A percentile compares a stretch with the other conserved stretches of the same genome.
These are phyloP conservation scores for Plodia interpunctella DNA, from an alignment of 1,140 invertebrate genomes.

Conservation along the genomic window DNA sequence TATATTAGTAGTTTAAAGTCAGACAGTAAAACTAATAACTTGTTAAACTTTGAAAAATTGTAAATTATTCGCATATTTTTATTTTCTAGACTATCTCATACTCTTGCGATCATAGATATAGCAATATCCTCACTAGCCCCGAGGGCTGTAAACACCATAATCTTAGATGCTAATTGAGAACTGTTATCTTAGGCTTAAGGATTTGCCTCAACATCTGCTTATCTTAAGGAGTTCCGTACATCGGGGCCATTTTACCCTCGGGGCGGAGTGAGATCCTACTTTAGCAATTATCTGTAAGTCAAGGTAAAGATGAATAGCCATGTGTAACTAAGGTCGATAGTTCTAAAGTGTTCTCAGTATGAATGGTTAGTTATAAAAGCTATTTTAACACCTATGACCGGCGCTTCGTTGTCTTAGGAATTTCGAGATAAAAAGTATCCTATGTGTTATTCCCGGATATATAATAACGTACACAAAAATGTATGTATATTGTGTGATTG, in stretches of 20 bases:
- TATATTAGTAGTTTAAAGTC: too few relatives aligned
- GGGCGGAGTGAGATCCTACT: constrained; percentile 54
- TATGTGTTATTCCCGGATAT: too few relatives aligned
- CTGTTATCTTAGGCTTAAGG: constrained; percentile 52
- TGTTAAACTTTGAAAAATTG: too few relatives aligned
- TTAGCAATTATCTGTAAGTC: constrained; percentile 49
- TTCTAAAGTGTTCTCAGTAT: background rate
- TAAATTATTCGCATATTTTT: too few relatives aligned
- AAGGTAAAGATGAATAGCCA: constrained; percentile 3
- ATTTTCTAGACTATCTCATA: background rate
- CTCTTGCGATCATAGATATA: background rate
- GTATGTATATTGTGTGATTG: too few relatives aligned
- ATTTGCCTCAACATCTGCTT: constrained; percentile 56
- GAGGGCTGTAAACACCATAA: constrained; percentile 25
- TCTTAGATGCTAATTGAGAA: constrained; percentile 31
- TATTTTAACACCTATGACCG: too few relatives aligned
- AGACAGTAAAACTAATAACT: too few relatives aligned
- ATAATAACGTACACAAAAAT: too few relatives aligned
- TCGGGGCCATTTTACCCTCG: constrained; percentile 34
- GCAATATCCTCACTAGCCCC: background rate
- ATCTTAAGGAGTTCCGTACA: constrained; percentile 45
- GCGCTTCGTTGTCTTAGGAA: too few relatives aligned
- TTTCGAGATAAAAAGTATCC: too few relatives aligned
- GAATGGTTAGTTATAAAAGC: too few relatives aligned
- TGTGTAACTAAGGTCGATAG: background rate